Evolutionary conservation across 2,888 invertebrate species (phyloP).

Genomic region (Parnassius mnemosyne): DNA sequence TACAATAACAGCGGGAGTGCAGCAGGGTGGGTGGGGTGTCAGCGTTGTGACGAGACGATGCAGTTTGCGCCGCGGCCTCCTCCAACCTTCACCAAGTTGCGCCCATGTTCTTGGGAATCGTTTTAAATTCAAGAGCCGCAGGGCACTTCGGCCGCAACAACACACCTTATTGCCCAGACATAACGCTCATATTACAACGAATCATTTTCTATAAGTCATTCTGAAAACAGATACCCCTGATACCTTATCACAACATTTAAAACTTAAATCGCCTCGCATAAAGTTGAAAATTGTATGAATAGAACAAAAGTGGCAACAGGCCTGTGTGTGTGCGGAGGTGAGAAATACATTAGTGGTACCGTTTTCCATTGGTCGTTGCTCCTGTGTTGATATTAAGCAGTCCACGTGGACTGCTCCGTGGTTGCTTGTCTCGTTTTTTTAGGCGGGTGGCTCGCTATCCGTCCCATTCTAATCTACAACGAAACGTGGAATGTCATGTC

Average conservation of each 20-base stretch:
- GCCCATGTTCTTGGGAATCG: conserved; percentile 79
- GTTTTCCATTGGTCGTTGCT: conserved; percentile 80
- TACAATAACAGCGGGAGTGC: conserved; percentile 57
- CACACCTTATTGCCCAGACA: conserved; percentile 47
- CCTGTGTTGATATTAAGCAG: conserved; percentile 79
- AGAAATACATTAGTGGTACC: conserved; percentile 82
- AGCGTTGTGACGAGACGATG: conserved; percentile 74
- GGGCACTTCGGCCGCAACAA: conserved; percentile 55
- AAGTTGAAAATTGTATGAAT: conserved; percentile 65
- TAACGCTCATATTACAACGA: conserved; percentile 56
- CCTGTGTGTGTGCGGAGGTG: conserved; percentile 80
- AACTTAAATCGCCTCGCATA: conserved; percentile 50
- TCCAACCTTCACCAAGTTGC: conserved; percentile 78
- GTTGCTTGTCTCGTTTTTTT: conserved; percentile 79
- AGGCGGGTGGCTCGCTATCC: conserved; percentile 68
- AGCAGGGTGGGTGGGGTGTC: conserved; percentile 44
- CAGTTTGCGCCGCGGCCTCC: conserved; percentile 79
- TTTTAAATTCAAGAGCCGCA: conserved; percentile 80
- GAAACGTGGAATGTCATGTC: conserved; percentile 81
- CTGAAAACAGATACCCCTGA: conserved; percentile 55
- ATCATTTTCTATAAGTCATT: conserved; percentile 61
- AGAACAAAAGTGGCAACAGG: conserved; percentile 62
- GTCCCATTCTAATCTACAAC: conserved; percentile 80
- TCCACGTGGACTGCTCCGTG: conserved; percentile 78
- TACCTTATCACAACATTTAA: conserved; percentile 51